A percentile compares a stretch with the other conserved stretches of the same genome.
These are phyloP conservation scores for Percopsis omiscomaycus DNA, from an alignment of 2,797 vertebrate species.

Conservation along the genomic window DNA sequence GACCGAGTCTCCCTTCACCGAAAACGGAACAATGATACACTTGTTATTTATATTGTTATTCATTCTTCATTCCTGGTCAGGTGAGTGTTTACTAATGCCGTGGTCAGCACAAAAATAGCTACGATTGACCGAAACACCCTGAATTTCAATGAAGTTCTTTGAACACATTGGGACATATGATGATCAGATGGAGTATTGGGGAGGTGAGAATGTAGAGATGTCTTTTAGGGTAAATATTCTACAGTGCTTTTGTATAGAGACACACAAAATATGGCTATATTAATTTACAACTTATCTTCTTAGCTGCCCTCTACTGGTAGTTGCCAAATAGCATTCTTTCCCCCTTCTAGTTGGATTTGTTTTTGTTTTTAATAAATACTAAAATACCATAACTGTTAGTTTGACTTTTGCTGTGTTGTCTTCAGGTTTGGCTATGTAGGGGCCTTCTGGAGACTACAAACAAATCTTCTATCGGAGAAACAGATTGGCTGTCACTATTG, in stretches of 20 bases:
- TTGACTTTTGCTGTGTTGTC: neutral
- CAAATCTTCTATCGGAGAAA: constrained; percentile 90
- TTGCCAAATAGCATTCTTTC: neutral
- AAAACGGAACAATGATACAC: constrained; percentile 78
- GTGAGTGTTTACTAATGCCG: constrained; percentile 90
- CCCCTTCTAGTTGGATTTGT: neutral
- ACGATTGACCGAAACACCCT: constrained; percentile 90
- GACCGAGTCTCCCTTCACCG: constrained; percentile 85
- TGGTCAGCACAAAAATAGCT: constrained; percentile 93
- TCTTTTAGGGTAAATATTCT: constrained; percentile 90
- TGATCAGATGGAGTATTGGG: constrained; percentile 98
- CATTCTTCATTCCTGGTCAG: constrained; percentile 62
- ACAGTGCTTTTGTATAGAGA: neutral
- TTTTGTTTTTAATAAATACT: neutral
- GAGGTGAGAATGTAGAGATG: constrained; percentile 97
- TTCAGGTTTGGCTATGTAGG: constrained; percentile 94
- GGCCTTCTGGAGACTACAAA: constrained; percentile 91
- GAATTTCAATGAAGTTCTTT: constrained; percentile 87
- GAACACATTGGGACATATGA: constrained; percentile 95
- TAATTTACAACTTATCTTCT: neutral
- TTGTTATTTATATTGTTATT: neutral
- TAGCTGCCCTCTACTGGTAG: neutral
- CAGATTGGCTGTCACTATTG: constrained; percentile 84
- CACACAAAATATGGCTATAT: neutral
- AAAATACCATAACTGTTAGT: neutral